These are phyloP conservation scores for Agapostemon virescens DNA, from an alignment of 2,888 invertebrate genomes.

Conservation along the genomic window DNA sequence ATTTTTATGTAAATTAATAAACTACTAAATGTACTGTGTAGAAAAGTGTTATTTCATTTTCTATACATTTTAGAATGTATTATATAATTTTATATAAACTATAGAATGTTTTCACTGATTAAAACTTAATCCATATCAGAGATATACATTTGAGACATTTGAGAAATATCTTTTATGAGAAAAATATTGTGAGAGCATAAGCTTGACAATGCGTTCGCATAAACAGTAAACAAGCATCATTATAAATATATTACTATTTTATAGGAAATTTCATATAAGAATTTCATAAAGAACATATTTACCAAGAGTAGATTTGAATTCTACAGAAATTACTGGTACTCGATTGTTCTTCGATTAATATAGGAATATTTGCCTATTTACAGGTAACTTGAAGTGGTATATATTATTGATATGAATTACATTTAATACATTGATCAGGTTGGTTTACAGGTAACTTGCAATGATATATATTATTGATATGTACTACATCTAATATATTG, in stretches of 20 bases:
- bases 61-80: too few species aligned
- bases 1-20: background rate
- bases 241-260: constrained; percentile 5
- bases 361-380: constrained; percentile 83
- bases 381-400: constrained; percentile 61
- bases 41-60: too few species aligned
- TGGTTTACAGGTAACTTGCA: constrained; percentile 76
- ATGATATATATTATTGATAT: background rate
- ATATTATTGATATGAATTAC: background rate
- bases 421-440: too few species aligned
- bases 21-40: too few species aligned
- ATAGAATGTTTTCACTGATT: constrained; percentile 89
- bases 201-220: constrained; percentile 73
- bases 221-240: background rate
- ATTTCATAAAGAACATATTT: background rate
- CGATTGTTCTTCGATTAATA: constrained; percentile 84
- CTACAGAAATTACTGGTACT: background rate
- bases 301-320: constrained; percentile 18
- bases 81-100: constrained; percentile 73
- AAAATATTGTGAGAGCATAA: constrained; percentile 93
- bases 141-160: too few species aligned
- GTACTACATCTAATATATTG: background rate
- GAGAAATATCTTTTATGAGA: constrained; percentile 89
- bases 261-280: constrained; percentile 37
- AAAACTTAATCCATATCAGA: constrained; percentile 89